Percentiles rank a stretch among this genome's conserved stretches.
Conservation (phyloP, 2,797 vertebrate genomes). For the Diceros bicornis region DNA sequence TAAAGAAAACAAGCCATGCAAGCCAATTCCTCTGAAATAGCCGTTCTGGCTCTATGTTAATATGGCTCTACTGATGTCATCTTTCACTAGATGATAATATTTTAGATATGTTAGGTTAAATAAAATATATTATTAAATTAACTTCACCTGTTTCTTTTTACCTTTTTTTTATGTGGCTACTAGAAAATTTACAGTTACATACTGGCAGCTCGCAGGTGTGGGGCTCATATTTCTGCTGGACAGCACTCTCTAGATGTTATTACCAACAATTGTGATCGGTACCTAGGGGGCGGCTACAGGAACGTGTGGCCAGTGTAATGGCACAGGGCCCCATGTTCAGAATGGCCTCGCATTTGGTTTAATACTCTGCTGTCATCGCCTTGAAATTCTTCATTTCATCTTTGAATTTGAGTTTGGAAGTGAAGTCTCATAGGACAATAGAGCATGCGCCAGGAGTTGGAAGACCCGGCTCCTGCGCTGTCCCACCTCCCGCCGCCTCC, state of each 20-base stretch:
- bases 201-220: accelerated
- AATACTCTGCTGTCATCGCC: background rate
- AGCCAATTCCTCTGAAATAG: no score
- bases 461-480: background rate
- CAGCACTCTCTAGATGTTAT: no score
- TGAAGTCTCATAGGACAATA: background rate
- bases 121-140: background rate
- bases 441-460: background rate
- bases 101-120: background rate
- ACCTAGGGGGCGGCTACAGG: no score
- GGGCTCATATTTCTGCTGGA: background rate
- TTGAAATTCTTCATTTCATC: background rate
- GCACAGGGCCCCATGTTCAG: background rate
- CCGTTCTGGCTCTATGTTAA: no score
- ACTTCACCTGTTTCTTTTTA: background rate
- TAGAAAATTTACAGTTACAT: background rate
- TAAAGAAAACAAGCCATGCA: no score
- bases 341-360: background rate
- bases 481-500: background rate
- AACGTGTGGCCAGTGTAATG: background rate
- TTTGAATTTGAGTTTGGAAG: background rate
- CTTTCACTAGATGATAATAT: background rate
- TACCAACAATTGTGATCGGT: accelerated
- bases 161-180: background rate
- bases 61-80: no score